A percentile compares a stretch with the other conserved stretches of the same genome.
These are phyloP conservation scores for Dolichomitus sp. DNA, from an alignment of 2,888 invertebrate species.

Conservation along the genomic window DNA sequence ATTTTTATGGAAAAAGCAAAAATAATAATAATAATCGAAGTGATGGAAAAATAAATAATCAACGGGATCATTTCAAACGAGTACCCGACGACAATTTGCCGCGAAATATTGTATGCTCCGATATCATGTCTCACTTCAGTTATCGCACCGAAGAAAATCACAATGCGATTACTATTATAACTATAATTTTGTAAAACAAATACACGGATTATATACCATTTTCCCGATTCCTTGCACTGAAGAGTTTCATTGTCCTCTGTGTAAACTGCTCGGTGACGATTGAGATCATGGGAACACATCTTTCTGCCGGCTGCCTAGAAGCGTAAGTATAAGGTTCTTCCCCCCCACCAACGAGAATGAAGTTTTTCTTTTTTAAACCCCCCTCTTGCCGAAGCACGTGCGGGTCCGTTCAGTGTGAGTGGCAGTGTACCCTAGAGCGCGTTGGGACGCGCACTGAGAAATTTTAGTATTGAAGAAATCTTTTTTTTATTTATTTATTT, in stretches of 20 bases:
- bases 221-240: slow-evolving; percentile 1
- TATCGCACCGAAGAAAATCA: slow-evolving; percentile 32
- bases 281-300: no score
- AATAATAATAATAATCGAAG: slow-evolving; percentile 58
- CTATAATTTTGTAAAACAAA: slow-evolving; percentile 71
- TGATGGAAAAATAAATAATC: slow-evolving; percentile 20
- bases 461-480: background rate
- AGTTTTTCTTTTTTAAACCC: background rate
- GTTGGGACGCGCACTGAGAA: slow-evolving; percentile 11
- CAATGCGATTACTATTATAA: slow-evolving; percentile 50
- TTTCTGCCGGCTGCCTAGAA: no score
- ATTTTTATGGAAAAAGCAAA: slow-evolving; percentile 71
- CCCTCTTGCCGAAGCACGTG: background rate
- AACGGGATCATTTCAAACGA: slow-evolving; percentile 8
- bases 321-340: no score
- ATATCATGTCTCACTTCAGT: slow-evolving; percentile 52
- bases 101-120: slow-evolving; percentile 34
- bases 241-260: slow-evolving; percentile 44
- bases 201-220: slow-evolving; percentile 66
- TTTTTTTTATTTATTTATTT: background rate
- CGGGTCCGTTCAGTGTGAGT: background rate
- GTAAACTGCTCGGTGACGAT: no score
- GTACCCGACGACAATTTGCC: slow-evolving; percentile 6
- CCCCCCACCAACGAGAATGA: background rate
- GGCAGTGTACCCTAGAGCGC: slow-evolving; percentile 25